These are phyloP conservation scores for Manis pentadactyla DNA, from an alignment of 2,797 vertebrate genomes.

Conservation along the genomic window DNA sequence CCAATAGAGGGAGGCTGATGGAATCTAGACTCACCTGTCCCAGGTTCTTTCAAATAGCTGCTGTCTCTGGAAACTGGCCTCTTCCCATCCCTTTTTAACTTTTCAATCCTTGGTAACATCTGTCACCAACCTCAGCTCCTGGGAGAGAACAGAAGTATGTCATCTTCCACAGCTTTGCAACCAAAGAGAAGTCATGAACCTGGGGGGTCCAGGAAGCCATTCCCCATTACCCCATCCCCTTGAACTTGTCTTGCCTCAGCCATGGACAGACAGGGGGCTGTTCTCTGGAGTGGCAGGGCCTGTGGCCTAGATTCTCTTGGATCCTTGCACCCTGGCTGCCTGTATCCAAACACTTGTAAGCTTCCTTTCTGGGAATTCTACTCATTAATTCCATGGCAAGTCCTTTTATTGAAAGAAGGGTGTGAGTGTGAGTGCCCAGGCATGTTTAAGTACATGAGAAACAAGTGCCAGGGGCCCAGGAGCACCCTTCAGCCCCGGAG, in stretches of 20 bases:
- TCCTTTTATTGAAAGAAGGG: neutral
- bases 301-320: neutral
- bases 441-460: neutral
- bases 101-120: neutral
- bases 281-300: neutral
- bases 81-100: neutral
- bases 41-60: neutral
- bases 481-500: neutral
- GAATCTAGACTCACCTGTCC: neutral
- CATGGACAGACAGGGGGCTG: neutral
- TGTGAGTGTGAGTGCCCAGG: too few relatives aligned
- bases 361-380: neutral
- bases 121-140: neutral
- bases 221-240: neutral
- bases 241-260: neutral
- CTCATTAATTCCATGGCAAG: neutral
- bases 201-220: neutral
- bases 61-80: neutral
- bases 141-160: neutral
- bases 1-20: neutral
- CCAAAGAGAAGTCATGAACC: neutral
- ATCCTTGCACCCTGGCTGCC: neutral
- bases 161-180: neutral
- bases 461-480: rapidly evolving
- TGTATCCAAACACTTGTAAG: neutral